Evolutionary conservation across 1,140 invertebrate species (phyloP).

Genomic region (Neomicropteryx cornuta): DNA sequence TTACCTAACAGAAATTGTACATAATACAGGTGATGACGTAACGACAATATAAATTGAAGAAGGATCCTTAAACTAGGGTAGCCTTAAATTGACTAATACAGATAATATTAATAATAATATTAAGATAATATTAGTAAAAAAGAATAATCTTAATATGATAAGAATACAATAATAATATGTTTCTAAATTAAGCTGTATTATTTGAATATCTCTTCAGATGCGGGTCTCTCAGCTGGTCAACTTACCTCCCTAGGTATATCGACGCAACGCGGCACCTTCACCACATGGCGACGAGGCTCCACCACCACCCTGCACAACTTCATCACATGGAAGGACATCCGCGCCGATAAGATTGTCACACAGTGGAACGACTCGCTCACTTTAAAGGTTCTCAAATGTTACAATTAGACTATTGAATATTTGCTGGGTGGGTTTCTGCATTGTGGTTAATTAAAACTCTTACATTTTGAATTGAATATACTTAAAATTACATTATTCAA

Average conservation of each 20-base stretch:
- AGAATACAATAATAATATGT: background rate
- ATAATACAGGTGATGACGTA: constrained; percentile 2
- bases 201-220: constrained; percentile 40
- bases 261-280: constrained; percentile 77
- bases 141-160: background rate
- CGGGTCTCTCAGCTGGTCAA: constrained; percentile 41
- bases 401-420: background rate
- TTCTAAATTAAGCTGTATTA: background rate
- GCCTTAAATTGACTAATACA: background rate
- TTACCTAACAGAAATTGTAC: no score
- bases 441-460: background rate
- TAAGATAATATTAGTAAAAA: background rate
- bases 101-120: background rate
- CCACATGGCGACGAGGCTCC: constrained; percentile 77
- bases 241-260: constrained; percentile 77
- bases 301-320: constrained; percentile 84
- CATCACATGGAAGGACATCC: constrained; percentile 92
- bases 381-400: constrained; percentile 46
- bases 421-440: background rate
- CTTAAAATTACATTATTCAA: no score
- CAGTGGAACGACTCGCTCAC: constrained; percentile 76
- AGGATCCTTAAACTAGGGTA: background rate
- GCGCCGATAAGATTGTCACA: constrained; percentile 68
- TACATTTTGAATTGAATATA: no score
- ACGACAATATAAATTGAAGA: constrained; percentile 13